Percentiles rank a stretch among this genome's conserved stretches.
phyloP scores from a whole-genome alignment of 2,113 vertebrate genomes.

The Nanorana parkeri region DNA sequence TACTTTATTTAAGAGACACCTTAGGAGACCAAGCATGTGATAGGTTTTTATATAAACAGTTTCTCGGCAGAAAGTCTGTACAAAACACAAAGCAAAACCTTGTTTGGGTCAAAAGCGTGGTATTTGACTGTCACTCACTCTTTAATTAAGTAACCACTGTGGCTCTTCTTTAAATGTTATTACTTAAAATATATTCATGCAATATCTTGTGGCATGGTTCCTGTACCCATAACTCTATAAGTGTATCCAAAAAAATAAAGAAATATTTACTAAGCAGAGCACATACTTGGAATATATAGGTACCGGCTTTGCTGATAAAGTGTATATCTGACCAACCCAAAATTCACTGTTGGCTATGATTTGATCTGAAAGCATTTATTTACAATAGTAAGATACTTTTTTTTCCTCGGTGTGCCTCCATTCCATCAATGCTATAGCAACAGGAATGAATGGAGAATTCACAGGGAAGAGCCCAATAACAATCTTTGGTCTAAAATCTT shows the following conservation, averaged over 20 bases:
- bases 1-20: conserved; percentile 33
- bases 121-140: conserved; percentile 9
- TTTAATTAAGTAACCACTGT: conserved; percentile 11
- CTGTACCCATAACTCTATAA: not conserved
- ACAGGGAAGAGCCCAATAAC: too few relatives aligned
- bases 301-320: too few relatives aligned
- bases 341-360: too few relatives aligned
- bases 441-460: too few relatives aligned
- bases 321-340: too few relatives aligned
- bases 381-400: too few relatives aligned
- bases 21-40: conserved; percentile 39
- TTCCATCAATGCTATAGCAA: too few relatives aligned
- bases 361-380: too few relatives aligned
- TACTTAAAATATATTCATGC: conserved; percentile 24
- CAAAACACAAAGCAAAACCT: conserved; percentile 14
- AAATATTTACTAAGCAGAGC: too few relatives aligned
- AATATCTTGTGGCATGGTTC: not conserved
- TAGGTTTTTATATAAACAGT: conserved; percentile 34
- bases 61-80: conserved; percentile 31
- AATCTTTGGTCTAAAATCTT: too few relatives aligned
- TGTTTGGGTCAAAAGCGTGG: conserved; percentile 9
- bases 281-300: too few relatives aligned
- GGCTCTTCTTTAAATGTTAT: not conserved
- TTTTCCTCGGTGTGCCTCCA: too few relatives aligned
- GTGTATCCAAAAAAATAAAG: not conserved